Percentiles rank a stretch among this genome's conserved stretches.
Conservation (phyloP, 37 sponge, comb jelly and placozoan genomes). For the Oscarella lobularis region DNA sequence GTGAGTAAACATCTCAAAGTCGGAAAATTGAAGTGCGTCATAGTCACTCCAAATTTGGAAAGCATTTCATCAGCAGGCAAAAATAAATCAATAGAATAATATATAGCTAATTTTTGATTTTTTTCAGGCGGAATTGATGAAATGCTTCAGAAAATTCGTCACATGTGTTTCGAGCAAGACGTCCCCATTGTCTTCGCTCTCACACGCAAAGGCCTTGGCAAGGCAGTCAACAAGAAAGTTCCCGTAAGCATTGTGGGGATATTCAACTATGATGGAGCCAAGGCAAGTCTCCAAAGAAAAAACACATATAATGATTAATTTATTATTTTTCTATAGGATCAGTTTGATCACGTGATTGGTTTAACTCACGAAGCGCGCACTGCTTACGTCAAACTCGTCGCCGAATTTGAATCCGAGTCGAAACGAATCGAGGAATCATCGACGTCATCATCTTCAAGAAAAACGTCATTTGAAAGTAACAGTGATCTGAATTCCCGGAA, state of each 20-base stretch:
- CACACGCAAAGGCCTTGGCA: conserved; percentile 44
- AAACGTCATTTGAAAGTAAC: no score
- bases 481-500: no score
- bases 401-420: not conserved
- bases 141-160: conserved; percentile 30
- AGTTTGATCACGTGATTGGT: not conserved
- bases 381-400: not conserved
- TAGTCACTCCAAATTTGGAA: conserved; percentile 79
- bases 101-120: not conserved
- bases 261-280: conserved; percentile 89
- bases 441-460: no score
- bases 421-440: not conserved
- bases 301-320: no score
- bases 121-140: conserved; percentile 74
- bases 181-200: conserved; percentile 72
- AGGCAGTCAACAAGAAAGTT: conserved; percentile 34
- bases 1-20: conserved; percentile 70
- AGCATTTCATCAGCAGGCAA: conserved; percentile 69
- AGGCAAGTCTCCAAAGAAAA: conserved; percentile 40
- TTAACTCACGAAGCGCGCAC: not conserved
- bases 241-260: conserved; percentile 80
- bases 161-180: conserved; percentile 30
- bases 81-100: not conserved
- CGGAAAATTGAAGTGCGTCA: conserved; percentile 69
- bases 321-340: no score